Evolutionary conservation across 2,113 vertebrate genomes (phyloP).

Genomic region (Lampris megalopsis): DNA sequence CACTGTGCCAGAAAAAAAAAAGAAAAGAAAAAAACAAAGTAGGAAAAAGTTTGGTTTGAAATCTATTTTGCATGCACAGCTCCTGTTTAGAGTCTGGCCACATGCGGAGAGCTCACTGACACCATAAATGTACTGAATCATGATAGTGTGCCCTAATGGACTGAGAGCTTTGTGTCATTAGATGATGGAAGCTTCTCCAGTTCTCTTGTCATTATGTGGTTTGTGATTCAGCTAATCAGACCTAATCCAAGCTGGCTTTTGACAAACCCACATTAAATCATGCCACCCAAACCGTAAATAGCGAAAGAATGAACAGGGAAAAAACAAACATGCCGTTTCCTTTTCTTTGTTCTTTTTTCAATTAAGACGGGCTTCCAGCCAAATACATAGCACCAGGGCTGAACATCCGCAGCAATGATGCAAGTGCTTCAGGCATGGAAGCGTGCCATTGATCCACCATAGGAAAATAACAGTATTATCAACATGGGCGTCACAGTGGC

Average conservation of each 20-base stretch:
- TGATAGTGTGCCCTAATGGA: conserved; percentile 1
- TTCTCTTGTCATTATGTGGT: neutral
- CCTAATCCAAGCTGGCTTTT: neutral
- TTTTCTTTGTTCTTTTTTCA: neutral
- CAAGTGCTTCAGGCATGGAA: conserved; percentile 10
- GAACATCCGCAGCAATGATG: neutral
- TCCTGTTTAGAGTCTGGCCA: neutral
- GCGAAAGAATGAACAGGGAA: neutral
- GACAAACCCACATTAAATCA: conserved; percentile 1
- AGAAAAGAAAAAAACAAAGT: neutral
- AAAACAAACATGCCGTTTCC: neutral
- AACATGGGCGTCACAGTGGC: neutral
- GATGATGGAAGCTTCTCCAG: neutral
- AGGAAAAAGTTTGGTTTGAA: neutral
- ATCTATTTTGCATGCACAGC: neutral
- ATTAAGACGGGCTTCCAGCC: conserved; percentile 5
- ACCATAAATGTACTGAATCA: neutral
- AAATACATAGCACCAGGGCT: neutral
- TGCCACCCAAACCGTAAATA: neutral
- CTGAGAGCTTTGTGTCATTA: conserved; percentile 2
- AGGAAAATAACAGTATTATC: conserved; percentile 33
- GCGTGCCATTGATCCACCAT: neutral
- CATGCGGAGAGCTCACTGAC: neutral
- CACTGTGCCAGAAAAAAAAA: neutral
- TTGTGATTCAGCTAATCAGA: neutral